A percentile compares a stretch with the other conserved stretches of the same genome.
These are phyloP conservation scores for Napeogenes sylphis DNA, from an alignment of 2,888 invertebrate genomes.

Conservation along the genomic window DNA sequence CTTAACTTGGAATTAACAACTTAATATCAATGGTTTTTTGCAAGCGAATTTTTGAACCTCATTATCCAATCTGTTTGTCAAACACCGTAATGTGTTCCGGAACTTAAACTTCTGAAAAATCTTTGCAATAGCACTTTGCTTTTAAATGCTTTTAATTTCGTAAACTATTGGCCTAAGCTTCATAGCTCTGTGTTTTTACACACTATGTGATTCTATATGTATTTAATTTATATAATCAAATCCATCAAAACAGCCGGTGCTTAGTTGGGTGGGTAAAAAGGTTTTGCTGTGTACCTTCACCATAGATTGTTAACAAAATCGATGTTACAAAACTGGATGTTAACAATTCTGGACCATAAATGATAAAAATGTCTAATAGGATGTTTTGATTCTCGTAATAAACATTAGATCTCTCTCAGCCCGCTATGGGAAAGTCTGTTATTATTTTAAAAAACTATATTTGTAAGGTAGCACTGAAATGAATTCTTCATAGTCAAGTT, in stretches of 20 bases:
- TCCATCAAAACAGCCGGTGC: neutral
- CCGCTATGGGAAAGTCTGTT: slow-evolving; percentile 20
- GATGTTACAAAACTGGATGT: no score
- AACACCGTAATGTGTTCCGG: slow-evolving; percentile 58
- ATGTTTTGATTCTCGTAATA: slow-evolving; percentile 20
- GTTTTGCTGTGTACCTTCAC: no score
- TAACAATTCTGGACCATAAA: neutral
- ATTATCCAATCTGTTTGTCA: slow-evolving; percentile 36
- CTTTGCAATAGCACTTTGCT: neutral
- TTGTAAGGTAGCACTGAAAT: slow-evolving; percentile 11
- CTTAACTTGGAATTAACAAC: neutral
- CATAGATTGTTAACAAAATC: no score
- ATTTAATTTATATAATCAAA: neutral
- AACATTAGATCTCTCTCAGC: slow-evolving; percentile 28
- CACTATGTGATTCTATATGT: neutral
- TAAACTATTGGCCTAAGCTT: neutral
- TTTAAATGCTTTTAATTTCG: neutral
- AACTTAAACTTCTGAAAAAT: slow-evolving; percentile 6
- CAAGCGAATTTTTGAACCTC: slow-evolving; percentile 30
- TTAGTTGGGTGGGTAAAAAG: neutral
- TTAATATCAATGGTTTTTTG: slow-evolving; percentile 43
- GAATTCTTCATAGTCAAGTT: slow-evolving; percentile 16
- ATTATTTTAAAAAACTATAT: slow-evolving; percentile 21
- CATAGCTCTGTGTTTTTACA: neutral
- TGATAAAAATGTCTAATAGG: slow-evolving; percentile 1